These are phyloP conservation scores for Geotria australis DNA, from an alignment of 2,797 vertebrate species.

Conservation along the genomic window DNA sequence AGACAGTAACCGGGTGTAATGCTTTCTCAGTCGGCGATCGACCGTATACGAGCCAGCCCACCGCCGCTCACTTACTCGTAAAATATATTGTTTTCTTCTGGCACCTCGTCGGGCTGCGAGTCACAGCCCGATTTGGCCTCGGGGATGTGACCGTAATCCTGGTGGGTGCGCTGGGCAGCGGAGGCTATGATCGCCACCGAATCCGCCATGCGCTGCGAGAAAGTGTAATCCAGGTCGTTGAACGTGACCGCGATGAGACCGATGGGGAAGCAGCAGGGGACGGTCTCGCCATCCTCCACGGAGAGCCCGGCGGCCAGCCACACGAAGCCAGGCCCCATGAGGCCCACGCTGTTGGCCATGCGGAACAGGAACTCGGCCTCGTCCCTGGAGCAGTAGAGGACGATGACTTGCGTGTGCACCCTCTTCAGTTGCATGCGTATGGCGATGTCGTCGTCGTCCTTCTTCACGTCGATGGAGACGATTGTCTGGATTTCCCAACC, in stretches of 20 bases:
- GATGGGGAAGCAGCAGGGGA: background rate
- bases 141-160: background rate
- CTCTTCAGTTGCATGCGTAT: background rate
- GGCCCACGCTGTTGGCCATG: background rate
- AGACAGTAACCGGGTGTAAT: no score
- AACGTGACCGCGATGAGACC: background rate
- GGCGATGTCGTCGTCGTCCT: constrained; percentile 19
- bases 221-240: background rate
- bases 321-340: background rate
- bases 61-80: background rate
- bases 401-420: background rate
- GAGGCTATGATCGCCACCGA: background rate
- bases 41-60: no score
- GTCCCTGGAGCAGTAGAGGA: background rate
- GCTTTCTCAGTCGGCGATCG: no score
- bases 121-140: background rate
- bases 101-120: background rate
- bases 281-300: background rate
- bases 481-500: constrained; percentile 86
- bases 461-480: constrained; percentile 46
- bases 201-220: background rate
- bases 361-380: background rate
- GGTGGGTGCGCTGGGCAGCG: background rate
- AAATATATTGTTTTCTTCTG: background rate
- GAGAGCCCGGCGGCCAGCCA: background rate